phyloP scores from a whole-genome alignment of 2,797 vertebrate species.

The Malacoctenus gilli region DNA sequence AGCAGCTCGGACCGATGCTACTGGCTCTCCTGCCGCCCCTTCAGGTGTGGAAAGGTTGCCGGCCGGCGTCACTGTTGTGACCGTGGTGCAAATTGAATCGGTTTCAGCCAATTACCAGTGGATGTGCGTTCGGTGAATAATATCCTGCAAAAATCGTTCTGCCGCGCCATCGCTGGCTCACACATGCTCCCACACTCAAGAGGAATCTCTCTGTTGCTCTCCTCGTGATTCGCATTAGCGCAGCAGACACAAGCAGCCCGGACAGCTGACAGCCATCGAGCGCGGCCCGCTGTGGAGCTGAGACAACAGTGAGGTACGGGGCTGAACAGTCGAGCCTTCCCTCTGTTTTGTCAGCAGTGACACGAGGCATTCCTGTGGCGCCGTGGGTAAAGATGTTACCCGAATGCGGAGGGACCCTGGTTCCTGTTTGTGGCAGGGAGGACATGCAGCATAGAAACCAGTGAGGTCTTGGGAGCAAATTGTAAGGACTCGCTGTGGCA shows the following conservation, averaged over 20 bases:
- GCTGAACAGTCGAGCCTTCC: slow-evolving; percentile 2
- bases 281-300: slow-evolving; percentile 44
- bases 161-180: slow-evolving; percentile 1
- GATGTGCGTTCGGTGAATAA: slow-evolving; percentile 24
- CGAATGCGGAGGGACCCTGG: no score
- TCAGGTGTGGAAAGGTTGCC: slow-evolving; percentile 28
- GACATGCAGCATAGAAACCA: no score
- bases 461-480: slow-evolving; percentile 12
- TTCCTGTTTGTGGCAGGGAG: slow-evolving; percentile 22
- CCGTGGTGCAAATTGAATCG: slow-evolving; percentile 11
- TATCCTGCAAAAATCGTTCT: slow-evolving; percentile 27
- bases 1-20: slow-evolving; percentile 8
- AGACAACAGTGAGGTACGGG: slow-evolving; percentile 33
- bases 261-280: slow-evolving; percentile 66
- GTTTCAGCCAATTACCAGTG: slow-evolving; percentile 22
- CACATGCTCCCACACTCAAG: slow-evolving; percentile 7
- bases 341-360: neutral
- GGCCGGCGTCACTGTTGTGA: slow-evolving; percentile 23
- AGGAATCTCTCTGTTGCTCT: slow-evolving; percentile 38
- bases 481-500: slow-evolving; percentile 3
- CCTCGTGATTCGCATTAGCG: slow-evolving; percentile 76
- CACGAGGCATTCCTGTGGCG: no score
- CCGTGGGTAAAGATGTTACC: no score
- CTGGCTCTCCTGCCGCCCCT: slow-evolving; percentile 20
- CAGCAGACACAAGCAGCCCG: slow-evolving; percentile 46